Evolutionary conservation across 2,888 invertebrate genomes (phyloP), one percentile per base, ranked within the genome.

Genomic region (Limnephilus rhombicus): DNA sequence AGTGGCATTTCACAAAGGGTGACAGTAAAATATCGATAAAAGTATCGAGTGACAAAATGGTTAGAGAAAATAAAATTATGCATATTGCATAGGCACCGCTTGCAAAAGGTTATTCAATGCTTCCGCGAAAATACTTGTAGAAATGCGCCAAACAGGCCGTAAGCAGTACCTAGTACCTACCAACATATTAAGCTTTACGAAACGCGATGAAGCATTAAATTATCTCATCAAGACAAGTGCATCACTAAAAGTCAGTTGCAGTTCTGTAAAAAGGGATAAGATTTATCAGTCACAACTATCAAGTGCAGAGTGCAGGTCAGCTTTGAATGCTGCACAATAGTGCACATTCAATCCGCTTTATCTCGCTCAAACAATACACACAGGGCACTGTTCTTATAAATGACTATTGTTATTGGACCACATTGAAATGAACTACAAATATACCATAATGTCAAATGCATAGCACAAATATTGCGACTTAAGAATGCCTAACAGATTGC

Each of bases 1-100:
- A 49, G n/a, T 86, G 86, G 53, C 86, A 86, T 86, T 86, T 86
- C 24, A 45, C 29, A n/a, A 86, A 45, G 86, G 18, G 45, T 86
- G 86, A 53, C n/a, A 41, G 49, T 86, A 86, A 89, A 89, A 80
- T 80, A 37, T 37, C 49, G 49, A 49, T 49, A 49, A 80, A 89
- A 80, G 80, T 80, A 80, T 34, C 12, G 34, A 80, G 37, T 80
- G 34, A 45, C 88, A 37, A 29, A 41, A 89, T 80, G 88, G 88
- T 89, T 89, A 89, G 24, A 37, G 80, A 49, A 87, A 87, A 49
- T 31, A 49, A 87, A 31, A 85, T 86, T 29, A 45, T 45, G 45
- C 45, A 12, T 45, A 45, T 45, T n/a, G 41, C 68, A 13, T 37
- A 80, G 37, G 37, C 18, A n/a, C 68, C n/a, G n/a, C n/a, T n/a